These are phyloP conservation scores for Hyles lineata DNA, from an alignment of 2,888 invertebrate species.

Conservation along the genomic window DNA sequence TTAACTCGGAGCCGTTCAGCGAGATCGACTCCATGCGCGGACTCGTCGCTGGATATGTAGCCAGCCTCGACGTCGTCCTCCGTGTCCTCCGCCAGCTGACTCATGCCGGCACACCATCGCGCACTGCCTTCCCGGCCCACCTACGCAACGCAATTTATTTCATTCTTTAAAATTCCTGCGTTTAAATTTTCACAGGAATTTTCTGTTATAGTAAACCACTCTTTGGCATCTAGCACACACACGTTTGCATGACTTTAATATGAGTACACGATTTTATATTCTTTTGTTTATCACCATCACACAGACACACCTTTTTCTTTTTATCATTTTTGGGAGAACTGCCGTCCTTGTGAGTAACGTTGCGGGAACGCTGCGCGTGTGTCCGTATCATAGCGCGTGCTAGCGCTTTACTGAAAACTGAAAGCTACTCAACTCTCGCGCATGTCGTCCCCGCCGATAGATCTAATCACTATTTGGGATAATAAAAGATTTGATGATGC, in stretches of 20 bases:
- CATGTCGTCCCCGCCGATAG: conserved; percentile 55
- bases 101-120: conserved; percentile 75
- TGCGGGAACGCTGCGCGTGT: conserved; percentile 52
- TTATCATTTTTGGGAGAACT: conserved; percentile 59
- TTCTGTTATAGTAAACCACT: not conserved
- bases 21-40: conserved; percentile 77
- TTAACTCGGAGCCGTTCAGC: conserved; percentile 73
- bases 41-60: conserved; percentile 85
- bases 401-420: conserved; percentile 63
- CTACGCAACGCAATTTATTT: conserved; percentile 47
- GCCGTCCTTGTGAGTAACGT: conserved; percentile 44
- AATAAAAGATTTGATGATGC: conserved; percentile 40
- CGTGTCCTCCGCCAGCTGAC: conserved; percentile 70
- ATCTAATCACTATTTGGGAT: conserved; percentile 52
- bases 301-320: conserved; percentile 51
- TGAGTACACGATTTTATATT: not conserved
- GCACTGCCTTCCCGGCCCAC: conserved; percentile 68
- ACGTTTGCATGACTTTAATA: not conserved
- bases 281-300: not conserved
- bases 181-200: conserved; percentile 2
- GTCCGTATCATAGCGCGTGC: conserved; percentile 59
- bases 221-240: not conserved
- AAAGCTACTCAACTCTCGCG: conserved; percentile 54
- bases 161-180: conserved; percentile 1
- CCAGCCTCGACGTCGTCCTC: conserved; percentile 74